Evolutionary conservation across 2,888 invertebrate genomes (phyloP).

Genomic region (Lepidocyrtinus sp.): DNA sequence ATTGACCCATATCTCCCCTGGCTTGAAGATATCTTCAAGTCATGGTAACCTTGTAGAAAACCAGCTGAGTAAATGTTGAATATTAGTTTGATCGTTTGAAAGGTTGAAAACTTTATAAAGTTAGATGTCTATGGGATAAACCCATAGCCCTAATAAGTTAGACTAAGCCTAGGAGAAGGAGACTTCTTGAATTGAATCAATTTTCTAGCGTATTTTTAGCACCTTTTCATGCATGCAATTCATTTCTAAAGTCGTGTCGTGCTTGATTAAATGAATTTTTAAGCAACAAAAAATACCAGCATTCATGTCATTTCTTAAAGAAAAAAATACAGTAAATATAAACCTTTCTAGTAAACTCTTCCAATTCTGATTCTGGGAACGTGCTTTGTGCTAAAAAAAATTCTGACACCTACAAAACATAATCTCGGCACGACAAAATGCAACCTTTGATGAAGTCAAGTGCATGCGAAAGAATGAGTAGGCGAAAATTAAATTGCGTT

Average conservation of each 20-base stretch:
- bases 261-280: slow-evolving; percentile 15
- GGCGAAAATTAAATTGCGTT: slow-evolving; percentile 6
- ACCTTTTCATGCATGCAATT: slow-evolving; percentile 15
- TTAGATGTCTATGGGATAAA: no score
- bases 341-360: background rate
- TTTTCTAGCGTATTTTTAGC: slow-evolving; percentile 5
- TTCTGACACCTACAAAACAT: slow-evolving; percentile 1
- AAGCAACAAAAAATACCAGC: background rate
- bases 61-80: no score
- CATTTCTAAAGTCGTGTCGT: slow-evolving; percentile 15
- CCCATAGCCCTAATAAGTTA: no score
- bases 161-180: background rate
- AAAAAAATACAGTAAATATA: slow-evolving; percentile 9
- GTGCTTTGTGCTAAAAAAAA: background rate
- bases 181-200: slow-evolving; percentile 12
- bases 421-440: background rate
- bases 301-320: slow-evolving; percentile 3
- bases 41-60: no score
- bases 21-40: no score
- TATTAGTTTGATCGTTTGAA: no score
- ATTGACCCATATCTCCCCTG: slow-evolving; percentile 35
- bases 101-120: no score
- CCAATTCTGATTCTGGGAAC: background rate
- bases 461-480: slow-evolving; percentile 15
- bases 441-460: slow-evolving; percentile 12